Base-by-base conservation (phyloP, 2,888 invertebrate species). In the Cryptus viduatorius region DNA sequence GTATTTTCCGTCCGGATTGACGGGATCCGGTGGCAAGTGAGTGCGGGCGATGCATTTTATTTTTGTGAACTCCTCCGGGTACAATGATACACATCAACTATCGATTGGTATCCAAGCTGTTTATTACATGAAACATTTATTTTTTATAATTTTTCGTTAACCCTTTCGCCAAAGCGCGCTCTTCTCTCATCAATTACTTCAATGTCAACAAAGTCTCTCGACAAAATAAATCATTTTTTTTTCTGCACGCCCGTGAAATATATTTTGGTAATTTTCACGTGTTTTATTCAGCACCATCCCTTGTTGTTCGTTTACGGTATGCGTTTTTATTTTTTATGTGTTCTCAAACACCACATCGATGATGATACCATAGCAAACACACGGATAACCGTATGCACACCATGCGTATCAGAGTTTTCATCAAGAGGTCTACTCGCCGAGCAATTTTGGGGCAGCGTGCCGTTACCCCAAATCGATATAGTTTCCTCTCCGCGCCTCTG, bases 11-110 rank as follows among this genome's bases (percentile, higher is more conserved):
- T 56, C 7, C 24, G 46, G 61, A 83, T 48, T 56, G 31, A 56
- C 42, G 44, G 50, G 50, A 12, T 48, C 53, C 46, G 50, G 71
- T n/a, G n/a, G 61, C 42, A 44, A 65, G 72, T 72, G 46, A 53
- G 50, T 44, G 48, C 48, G 48, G 44, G 5, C 16, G 14, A 19
- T 48, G 16, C 31, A 24, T 24, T 72, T 37, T 78, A 48, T 72
- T 71, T 65, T 71, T 76, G 76, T 83, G 59, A 37, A 44, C 71
- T 72, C 72, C 65, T 53, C 64, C 29, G 72, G 65, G 80, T 44
- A 16, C 59, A 42, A 72, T 80, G 68, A 72, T 79, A 76, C 19
- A 69, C 67, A 72, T 50, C 61, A 29, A 68, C 31, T 61, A 50
- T 61, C 53, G 19, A 10, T 56, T 24, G 10, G 56, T 37, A 37